A percentile compares a stretch with the other conserved stretches of the same genome.
phyloP scores from a whole-genome alignment of 1,140 invertebrate species.

The Magallana angulata region DNA sequence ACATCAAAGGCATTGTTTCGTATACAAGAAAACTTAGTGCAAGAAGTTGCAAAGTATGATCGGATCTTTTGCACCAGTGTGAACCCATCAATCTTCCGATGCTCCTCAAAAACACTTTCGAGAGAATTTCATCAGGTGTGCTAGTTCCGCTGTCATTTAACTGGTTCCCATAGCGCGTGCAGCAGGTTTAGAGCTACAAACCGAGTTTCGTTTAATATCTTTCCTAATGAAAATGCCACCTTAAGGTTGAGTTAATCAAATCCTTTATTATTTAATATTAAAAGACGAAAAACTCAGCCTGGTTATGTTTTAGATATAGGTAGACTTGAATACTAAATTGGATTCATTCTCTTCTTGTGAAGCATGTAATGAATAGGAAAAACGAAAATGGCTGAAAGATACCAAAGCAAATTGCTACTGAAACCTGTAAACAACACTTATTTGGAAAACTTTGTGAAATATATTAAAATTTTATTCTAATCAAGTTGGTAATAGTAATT shows the following conservation, averaged over 20 bases:
- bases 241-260: neutral
- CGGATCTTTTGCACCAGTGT: neutral
- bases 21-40: neutral
- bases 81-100: neutral
- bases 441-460: too few species aligned
- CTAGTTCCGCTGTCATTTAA: neutral
- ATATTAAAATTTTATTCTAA: too few species aligned
- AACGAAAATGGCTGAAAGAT: neutral
- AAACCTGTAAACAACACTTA: neutral
- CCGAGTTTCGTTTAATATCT: neutral
- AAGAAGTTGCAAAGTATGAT: neutral
- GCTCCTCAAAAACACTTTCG: neutral
- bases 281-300: neutral
- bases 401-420: neutral
- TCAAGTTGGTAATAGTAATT: too few species aligned
- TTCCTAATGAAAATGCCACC: neutral
- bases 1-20: constrained; percentile 20
- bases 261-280: neutral
- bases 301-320: constrained; percentile 3
- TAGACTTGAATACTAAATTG: constrained; percentile 1
- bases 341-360: neutral
- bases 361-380: neutral
- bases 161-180: neutral
- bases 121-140: neutral
- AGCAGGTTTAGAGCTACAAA: neutral